A percentile compares a stretch with the other conserved stretches of the same genome.
These are phyloP conservation scores for Malthinus flaveolus DNA, from an alignment of 2,888 invertebrate species.

Conservation along the genomic window DNA sequence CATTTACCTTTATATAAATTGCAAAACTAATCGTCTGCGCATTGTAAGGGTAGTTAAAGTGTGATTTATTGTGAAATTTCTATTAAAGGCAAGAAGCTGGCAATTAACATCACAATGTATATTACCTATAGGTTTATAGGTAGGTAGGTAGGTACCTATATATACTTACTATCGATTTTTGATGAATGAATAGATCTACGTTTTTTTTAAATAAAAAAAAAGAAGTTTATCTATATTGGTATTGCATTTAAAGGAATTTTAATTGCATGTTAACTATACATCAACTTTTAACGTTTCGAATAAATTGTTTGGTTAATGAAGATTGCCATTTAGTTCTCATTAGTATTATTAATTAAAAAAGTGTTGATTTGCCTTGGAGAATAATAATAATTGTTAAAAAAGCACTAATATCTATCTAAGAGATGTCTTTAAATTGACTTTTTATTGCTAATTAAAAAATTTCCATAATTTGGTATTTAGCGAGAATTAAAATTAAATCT, in stretches of 20 bases:
- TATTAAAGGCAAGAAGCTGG: conserved; percentile 4
- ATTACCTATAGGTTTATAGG: too few species aligned
- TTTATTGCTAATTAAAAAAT: conserved; percentile 3
- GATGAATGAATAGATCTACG: too few species aligned
- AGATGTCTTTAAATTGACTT: not conserved
- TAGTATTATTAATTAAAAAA: conserved; percentile 2
- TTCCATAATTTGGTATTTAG: not conserved
- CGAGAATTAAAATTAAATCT: too few species aligned
- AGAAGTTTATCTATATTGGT: not conserved
- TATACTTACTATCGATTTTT: too few species aligned
- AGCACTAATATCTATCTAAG: not conserved
- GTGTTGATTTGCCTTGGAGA: not conserved
- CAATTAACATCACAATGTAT: not conserved
- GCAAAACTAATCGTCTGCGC: conserved; percentile 8
- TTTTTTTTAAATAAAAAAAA: not conserved
- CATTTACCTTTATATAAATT: conserved; percentile 16
- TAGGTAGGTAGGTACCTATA: too few species aligned
- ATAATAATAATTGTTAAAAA: conserved; percentile 1
- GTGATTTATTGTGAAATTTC: conserved; percentile 4
- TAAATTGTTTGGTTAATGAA: conserved; percentile 6
- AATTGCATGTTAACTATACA: not conserved
- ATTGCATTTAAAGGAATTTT: conserved; percentile 2
- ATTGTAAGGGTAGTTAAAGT: conserved; percentile 9
- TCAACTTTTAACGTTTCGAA: not conserved
- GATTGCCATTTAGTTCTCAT: not conserved